A percentile compares a stretch with the other conserved stretches of the same genome.
phyloP scores from a whole-genome alignment of 2,888 invertebrate genomes.

The Callimorpha dominula region DNA sequence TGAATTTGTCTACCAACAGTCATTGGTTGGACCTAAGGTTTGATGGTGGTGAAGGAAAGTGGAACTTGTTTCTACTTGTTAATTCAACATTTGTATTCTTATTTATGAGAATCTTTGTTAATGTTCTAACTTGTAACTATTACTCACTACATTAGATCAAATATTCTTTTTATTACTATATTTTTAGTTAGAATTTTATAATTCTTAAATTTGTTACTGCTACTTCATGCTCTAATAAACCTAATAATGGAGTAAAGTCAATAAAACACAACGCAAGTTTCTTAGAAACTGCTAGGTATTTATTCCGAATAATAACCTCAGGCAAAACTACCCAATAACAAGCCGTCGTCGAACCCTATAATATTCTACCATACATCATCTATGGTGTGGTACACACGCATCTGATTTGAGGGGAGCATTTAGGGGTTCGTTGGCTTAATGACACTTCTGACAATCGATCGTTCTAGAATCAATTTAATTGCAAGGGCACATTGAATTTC shows the following conservation, averaged over 20 bases:
- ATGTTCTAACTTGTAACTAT: too few relatives aligned
- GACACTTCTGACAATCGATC: constrained; percentile 19
- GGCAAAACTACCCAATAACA: constrained; percentile 11
- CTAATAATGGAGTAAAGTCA: not conserved
- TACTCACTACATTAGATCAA: too few relatives aligned
- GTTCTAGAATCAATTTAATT: constrained; percentile 17
- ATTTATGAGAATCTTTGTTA: too few relatives aligned
- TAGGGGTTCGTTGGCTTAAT: constrained; percentile 17
- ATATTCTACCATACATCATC: constrained; percentile 25
- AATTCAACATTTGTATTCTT: too few relatives aligned
- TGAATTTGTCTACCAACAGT: too few relatives aligned
- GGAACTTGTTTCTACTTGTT: too few relatives aligned
- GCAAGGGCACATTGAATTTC: not conserved
- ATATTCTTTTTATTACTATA: too few relatives aligned
- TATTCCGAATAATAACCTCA: constrained; percentile 11
- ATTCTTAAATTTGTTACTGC: too few relatives aligned
- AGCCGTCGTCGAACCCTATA: constrained; percentile 18
- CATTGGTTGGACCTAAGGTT: too few relatives aligned
- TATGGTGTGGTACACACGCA: constrained; percentile 20
- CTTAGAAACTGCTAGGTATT: constrained; percentile 1
- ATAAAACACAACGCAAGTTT: not conserved
- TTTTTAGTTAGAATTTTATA: too few relatives aligned
- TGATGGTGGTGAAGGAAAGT: too few relatives aligned
- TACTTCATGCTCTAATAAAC: too few relatives aligned
- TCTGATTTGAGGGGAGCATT: constrained; percentile 20